These are phyloP conservation scores for Sinohyriopsis cumingii DNA, from an alignment of 2,888 invertebrate species.

Conservation along the genomic window DNA sequence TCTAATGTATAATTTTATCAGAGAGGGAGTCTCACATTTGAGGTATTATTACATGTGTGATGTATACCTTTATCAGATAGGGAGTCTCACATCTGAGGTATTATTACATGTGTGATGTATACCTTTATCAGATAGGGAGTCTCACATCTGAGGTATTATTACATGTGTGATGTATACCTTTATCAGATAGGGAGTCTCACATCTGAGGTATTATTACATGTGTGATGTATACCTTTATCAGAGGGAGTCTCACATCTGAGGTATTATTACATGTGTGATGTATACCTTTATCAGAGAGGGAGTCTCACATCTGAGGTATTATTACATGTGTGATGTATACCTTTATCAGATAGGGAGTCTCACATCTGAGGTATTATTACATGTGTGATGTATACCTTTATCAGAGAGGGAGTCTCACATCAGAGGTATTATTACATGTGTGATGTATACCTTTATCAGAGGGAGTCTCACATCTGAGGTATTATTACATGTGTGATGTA, in stretches of 20 bases:
- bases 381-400: slow-evolving; percentile 38
- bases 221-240: slow-evolving; percentile 42
- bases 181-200: slow-evolving; percentile 43
- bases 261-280: no score
- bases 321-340: slow-evolving; percentile 15
- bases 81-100: slow-evolving; percentile 56
- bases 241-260: slow-evolving; percentile 50
- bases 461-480: slow-evolving; percentile 49
- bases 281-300: slow-evolving; percentile 42
- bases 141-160: slow-evolving; percentile 49
- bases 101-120: slow-evolving; percentile 6
- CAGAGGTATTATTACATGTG: slow-evolving; percentile 22
- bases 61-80: slow-evolving; percentile 33
- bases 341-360: slow-evolving; percentile 41
- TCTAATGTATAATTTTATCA: slow-evolving; percentile 41
- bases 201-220: slow-evolving; percentile 25
- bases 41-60: slow-evolving; percentile 34
- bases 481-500: slow-evolving; percentile 1
- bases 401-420: slow-evolving; percentile 43
- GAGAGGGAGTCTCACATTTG: slow-evolving; percentile 45
- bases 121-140: slow-evolving; percentile 43
- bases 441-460: slow-evolving; percentile 43
- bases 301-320: slow-evolving; percentile 53
- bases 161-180: slow-evolving; percentile 35
- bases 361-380: slow-evolving; percentile 45